Evolutionary conservation across 2,888 invertebrate genomes (phyloP).

Genomic region (Drosophila siamana): DNA sequence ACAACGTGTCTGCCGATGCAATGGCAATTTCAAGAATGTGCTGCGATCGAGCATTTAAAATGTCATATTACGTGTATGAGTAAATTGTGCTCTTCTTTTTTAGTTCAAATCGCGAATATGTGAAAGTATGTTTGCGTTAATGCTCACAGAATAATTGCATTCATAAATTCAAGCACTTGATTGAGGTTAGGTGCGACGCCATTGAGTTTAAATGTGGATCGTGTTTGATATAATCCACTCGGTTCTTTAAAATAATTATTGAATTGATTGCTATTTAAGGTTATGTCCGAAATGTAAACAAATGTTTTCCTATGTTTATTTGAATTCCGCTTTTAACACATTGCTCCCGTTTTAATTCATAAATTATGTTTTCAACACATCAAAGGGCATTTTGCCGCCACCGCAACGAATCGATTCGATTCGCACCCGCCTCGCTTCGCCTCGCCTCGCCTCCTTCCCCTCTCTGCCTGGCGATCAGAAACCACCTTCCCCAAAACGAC

Average conservation of each 20-base stretch:
- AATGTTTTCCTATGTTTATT: conserved; percentile 36
- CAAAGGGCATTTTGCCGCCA: conserved; percentile 44
- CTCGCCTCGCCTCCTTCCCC: background rate
- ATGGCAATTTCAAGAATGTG: conserved; percentile 39
- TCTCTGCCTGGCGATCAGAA: background rate
- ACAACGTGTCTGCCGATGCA: conserved; percentile 66
- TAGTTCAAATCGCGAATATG: background rate
- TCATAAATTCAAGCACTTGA: background rate
- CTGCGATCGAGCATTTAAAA: conserved; percentile 22
- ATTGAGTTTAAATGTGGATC: background rate
- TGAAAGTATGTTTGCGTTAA: background rate
- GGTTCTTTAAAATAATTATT: background rate
- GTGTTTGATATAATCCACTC: background rate
- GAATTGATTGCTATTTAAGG: conserved; percentile 2
- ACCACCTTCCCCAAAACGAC: conserved; percentile 11
- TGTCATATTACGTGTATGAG: conserved; percentile 23
- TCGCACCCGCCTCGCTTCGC: conserved; percentile 7
- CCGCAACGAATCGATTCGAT: conserved; percentile 4
- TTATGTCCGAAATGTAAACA: conserved; percentile 45
- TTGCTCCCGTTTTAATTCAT: conserved; percentile 32
- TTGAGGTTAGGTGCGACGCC: conserved; percentile 10
- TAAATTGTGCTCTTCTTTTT: conserved; percentile 17
- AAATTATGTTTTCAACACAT: conserved; percentile 54
- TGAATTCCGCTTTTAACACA: conserved; percentile 17
- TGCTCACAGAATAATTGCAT: background rate